Evolutionary conservation across 2,113 vertebrate species (phyloP).

Genomic region (Rhinopomastus cyanomelas): DNA sequence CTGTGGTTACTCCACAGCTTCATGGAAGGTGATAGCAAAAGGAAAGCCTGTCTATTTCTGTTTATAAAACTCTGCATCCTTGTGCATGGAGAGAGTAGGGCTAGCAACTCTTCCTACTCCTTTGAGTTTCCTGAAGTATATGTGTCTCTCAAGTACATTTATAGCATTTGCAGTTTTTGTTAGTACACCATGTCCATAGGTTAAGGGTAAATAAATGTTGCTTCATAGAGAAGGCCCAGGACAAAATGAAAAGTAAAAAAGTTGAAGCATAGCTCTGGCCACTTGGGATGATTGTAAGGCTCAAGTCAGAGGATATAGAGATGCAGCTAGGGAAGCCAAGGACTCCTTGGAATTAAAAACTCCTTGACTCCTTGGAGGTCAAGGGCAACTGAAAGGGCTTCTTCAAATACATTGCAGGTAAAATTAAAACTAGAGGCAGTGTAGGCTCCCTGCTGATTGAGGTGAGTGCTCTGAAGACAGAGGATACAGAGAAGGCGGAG

Average conservation of each 20-base stretch:
- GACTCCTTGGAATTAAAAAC: no score
- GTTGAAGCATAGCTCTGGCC: neutral
- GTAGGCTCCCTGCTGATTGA: no score
- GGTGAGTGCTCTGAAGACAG: no score
- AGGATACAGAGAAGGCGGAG: no score
- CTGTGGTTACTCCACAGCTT: slow-evolving; percentile 76
- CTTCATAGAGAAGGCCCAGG: neutral
- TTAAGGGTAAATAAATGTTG: neutral
- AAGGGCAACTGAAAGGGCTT: no score
- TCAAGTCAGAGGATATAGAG: no score
- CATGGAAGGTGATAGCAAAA: slow-evolving; percentile 81
- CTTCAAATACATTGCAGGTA: no score
- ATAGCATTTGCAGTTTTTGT: neutral
- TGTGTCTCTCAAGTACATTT: neutral
- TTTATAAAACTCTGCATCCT: neutral
- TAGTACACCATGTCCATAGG: neutral
- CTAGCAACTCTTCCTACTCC: neutral
- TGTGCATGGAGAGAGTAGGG: neutral
- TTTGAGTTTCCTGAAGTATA: neutral
- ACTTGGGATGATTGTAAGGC: no score
- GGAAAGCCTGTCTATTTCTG: neutral
- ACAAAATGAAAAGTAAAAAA: neutral
- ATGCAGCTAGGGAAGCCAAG: no score
- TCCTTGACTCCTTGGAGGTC: no score
- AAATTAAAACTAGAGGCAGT: no score